Conservation (phyloP, 2,888 invertebrate genomes). For the Microctonus hyperodae region DNA sequence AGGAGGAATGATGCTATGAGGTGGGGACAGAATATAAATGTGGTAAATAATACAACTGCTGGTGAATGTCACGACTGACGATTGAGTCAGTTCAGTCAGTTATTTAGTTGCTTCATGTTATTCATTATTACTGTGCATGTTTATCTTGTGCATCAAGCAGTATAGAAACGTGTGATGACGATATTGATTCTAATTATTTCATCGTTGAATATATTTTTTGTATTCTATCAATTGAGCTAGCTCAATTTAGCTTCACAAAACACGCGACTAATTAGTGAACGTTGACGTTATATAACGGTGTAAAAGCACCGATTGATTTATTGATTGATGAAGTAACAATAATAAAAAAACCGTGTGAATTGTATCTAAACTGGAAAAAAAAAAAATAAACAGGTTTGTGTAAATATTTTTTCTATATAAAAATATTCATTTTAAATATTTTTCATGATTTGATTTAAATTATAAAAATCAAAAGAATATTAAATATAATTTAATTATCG, state of each 20-base stretch:
- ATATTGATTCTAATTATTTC: slow-evolving; percentile 11
- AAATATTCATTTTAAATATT: no score
- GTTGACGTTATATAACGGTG: not conserved
- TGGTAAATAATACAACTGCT: slow-evolving; percentile 50
- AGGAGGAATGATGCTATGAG: not conserved
- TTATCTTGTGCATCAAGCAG: not conserved
- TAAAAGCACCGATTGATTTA: no score
- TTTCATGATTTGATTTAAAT: no score
- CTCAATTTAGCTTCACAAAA: not conserved
- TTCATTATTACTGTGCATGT: not conserved
- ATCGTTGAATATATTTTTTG: no score
- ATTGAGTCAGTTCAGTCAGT: no score
- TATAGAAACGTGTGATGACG: slow-evolving; percentile 2
- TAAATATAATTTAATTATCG: no score
- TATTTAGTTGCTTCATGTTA: slow-evolving; percentile 29
- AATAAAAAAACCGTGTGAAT: not conserved
- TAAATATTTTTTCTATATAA: no score
- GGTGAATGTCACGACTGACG: slow-evolving; percentile 42
- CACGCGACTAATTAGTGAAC: not conserved
- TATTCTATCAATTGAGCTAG: not conserved
- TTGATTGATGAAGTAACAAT: not conserved
- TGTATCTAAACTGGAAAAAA: no score
- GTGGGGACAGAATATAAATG: slow-evolving; percentile 40
- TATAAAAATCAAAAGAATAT: no score
- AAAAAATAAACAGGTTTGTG: no score